These are phyloP conservation scores for Delphinus delphis DNA, from an alignment of 2,113 vertebrate species.

Conservation along the genomic window DNA sequence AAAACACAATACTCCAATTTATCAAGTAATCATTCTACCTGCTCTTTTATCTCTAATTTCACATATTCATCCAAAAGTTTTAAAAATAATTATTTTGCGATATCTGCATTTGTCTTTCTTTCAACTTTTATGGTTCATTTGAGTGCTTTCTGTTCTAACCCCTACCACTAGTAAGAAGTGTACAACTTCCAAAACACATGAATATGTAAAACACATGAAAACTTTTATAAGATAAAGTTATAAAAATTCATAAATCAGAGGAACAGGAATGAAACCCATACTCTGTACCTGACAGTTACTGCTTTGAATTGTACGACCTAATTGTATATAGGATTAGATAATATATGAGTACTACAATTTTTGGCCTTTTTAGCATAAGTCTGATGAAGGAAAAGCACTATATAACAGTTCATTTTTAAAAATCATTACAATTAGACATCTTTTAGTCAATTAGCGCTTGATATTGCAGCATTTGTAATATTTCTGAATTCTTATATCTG, in stretches of 20 bases:
- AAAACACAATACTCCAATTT: conserved; percentile 76
- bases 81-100: conserved; percentile 58
- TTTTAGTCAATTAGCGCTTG: neutral
- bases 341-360: neutral
- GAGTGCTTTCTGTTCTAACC: conserved; percentile 51
- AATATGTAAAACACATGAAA: conserved; percentile 39
- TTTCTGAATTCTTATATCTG: neutral
- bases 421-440: neutral
- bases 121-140: conserved; percentile 14
- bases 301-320: neutral
- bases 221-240: neutral
- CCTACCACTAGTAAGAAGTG: neutral
- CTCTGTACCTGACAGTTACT: neutral
- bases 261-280: neutral
- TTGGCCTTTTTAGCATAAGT: neutral
- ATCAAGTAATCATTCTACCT: conserved; percentile 74
- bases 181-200: neutral
- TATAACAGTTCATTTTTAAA: neutral
- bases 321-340: neutral
- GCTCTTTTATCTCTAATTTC: conserved; percentile 69
- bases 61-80: conserved; percentile 62
- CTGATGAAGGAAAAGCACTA: neutral
- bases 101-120: conserved; percentile 58
- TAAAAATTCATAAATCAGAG: neutral
- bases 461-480: neutral